Evolutionary conservation across 2,797 vertebrate genomes (phyloP), one percentile per base, ranked within the genome.

Genomic region (Lemur catta): DNA sequence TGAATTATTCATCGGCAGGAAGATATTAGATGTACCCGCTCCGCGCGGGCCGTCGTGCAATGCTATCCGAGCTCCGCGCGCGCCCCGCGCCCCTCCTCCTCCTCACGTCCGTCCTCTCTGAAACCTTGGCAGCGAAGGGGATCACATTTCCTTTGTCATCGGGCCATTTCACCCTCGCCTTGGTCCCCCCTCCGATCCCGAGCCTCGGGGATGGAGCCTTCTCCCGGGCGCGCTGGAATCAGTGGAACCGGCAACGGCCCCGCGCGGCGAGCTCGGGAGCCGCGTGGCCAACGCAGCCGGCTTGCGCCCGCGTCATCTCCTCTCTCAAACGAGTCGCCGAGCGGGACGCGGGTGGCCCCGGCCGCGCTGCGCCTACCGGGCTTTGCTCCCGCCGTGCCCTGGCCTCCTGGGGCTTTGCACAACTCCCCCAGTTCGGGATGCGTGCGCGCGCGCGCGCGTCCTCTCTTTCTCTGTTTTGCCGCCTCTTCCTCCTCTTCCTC

Each of bases 81-180:
- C 97, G 89, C 97, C 84, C 93, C 74, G 95, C 96, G 95, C 97
- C 97, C 98, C 98, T 97, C 97, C 95, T 96, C 96, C 98, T 98
- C 98, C 98, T 97, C 97, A 90, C 97, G 95, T 92, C 97, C 94
- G 97, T 98, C 97, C 98, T 98, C 97, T 96, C 97, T 89, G 92
- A 97, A 98, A 98, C 98, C 98, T 97, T 98, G 98, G 98, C 98
- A 97, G 97, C 96, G 92, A 94, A 98, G 94, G 94, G 97, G 98
- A 98, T 98, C 98, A 98, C 98, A 95, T 98, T 98, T 98, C 98
- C 98, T 98, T 98, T 98, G 98, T 98, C 98, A 98, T 98, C 97
- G 97, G 97, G 97, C 97, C 97, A 98, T 97, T 98, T 98, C 98
- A 97, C 97, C 96, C 97, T 98, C 97, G 96, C 96, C 86, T 89